phyloP scores from a whole-genome alignment of 2,888 invertebrate genomes.

The Aethes cnicana region DNA sequence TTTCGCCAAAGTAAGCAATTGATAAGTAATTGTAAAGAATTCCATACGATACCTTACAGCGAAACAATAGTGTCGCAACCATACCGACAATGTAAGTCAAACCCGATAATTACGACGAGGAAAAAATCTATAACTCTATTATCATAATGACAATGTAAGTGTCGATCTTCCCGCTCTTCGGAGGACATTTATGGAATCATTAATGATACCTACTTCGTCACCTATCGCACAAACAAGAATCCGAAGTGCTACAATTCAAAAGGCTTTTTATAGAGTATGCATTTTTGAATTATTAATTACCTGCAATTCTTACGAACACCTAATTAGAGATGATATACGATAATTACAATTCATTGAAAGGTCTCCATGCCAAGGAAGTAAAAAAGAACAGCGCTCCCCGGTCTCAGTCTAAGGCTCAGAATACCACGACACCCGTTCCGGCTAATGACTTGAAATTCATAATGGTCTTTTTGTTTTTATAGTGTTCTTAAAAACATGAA shows the following conservation, averaged over 20 bases:
- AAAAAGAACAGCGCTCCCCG: no score
- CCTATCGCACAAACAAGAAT: slow-evolving; percentile 10
- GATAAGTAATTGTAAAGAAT: slow-evolving; percentile 37
- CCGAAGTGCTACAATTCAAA: slow-evolving; percentile 1
- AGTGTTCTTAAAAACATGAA: no score
- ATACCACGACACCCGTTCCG: no score
- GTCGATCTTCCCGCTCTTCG: not conserved
- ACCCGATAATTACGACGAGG: no score
- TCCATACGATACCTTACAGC: slow-evolving; percentile 8
- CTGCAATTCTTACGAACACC: slow-evolving; percentile 22
- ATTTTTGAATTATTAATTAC: slow-evolving; percentile 27
- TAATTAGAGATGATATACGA: slow-evolving; percentile 24
- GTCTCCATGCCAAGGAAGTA: no score
- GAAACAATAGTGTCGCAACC: slow-evolving; percentile 2
- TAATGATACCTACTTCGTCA: slow-evolving; percentile 20
- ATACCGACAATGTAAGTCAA: no score
- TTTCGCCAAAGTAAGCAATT: slow-evolving; percentile 65
- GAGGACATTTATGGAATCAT: slow-evolving; percentile 9
- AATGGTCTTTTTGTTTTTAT: no score
- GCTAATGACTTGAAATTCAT: no score
- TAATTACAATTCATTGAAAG: slow-evolving; percentile 12
- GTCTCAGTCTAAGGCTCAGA: no score
- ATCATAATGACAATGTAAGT: slow-evolving; percentile 1
- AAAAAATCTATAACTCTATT: not conserved
- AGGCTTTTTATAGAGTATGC: slow-evolving; percentile 10